Conservation (phyloP, 2,888 invertebrate genomes). For the Sphecodes monilicornis region DNA sequence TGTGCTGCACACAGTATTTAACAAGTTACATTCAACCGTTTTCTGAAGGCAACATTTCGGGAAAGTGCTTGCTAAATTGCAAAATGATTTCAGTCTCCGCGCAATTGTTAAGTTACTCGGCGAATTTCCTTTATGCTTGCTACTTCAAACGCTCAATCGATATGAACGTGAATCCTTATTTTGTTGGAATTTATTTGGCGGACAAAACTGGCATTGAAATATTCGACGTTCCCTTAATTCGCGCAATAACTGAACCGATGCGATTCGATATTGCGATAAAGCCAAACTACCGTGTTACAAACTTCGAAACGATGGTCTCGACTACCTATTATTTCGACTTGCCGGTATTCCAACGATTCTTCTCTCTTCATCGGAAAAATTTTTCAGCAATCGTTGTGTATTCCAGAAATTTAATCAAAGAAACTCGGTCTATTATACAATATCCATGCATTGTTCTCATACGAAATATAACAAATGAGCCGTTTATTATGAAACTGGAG, state of each 20-base stretch:
- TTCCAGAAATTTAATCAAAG: background rate
- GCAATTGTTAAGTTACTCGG: background rate
- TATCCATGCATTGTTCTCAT: background rate
- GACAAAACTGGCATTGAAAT: conserved; percentile 5
- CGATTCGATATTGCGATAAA: conserved; percentile 30
- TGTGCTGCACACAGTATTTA: no score
- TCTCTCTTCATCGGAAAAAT: background rate
- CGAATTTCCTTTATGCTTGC: background rate
- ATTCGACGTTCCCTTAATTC: background rate
- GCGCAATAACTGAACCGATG: conserved; percentile 30
- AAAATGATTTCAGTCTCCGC: background rate
- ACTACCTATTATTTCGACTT: background rate
- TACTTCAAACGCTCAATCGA: no score
- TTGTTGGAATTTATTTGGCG: background rate
- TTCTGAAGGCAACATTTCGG: no score
- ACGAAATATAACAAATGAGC: background rate
- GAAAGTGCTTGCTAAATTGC: no score
- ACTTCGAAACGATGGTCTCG: background rate
- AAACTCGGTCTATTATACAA: background rate
- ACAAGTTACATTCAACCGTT: no score
- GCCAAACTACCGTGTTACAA: background rate
- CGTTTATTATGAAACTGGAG: background rate
- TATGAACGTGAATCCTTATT: conserved; percentile 17
- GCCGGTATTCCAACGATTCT: background rate
- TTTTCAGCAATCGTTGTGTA: background rate